These are phyloP conservation scores for Oophaga pumilio DNA, from an alignment of 2,113 vertebrate species.

Conservation along the genomic window DNA sequence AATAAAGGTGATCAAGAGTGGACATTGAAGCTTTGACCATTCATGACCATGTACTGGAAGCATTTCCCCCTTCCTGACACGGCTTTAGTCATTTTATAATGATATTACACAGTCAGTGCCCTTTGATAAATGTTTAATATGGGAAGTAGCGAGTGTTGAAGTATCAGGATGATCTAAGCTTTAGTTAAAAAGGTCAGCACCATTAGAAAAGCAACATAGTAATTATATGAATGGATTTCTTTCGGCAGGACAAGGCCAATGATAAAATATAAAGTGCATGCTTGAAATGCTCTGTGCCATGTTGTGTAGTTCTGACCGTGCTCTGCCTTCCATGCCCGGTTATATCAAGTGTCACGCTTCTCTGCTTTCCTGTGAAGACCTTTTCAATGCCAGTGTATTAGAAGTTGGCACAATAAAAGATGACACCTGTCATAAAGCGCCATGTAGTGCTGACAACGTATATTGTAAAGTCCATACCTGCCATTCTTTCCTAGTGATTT, in stretches of 20 bases:
- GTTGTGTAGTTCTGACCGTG: background rate
- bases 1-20: background rate
- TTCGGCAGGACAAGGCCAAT: background rate
- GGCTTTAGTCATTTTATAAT: background rate
- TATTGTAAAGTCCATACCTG: slow-evolving; percentile 5
- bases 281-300: background rate
- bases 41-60: background rate
- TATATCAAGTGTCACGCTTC: background rate
- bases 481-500: slow-evolving; percentile 16
- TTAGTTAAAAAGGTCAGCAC: background rate
- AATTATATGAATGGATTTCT: background rate
- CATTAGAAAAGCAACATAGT: background rate
- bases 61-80: background rate
- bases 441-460: background rate
- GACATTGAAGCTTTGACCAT: background rate
- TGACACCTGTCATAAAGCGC: slow-evolving; percentile 17
- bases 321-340: background rate
- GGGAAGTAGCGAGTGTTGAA: background rate
- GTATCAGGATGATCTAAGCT: background rate
- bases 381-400: slow-evolving; percentile 31
- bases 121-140: background rate
- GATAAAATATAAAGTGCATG: background rate
- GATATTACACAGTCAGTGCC: background rate
- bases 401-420: background rate
- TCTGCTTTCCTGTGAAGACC: slow-evolving; percentile 24